These are phyloP conservation scores for Pterophyllum scalare DNA, from an alignment of 2,113 vertebrate genomes.

Conservation along the genomic window DNA sequence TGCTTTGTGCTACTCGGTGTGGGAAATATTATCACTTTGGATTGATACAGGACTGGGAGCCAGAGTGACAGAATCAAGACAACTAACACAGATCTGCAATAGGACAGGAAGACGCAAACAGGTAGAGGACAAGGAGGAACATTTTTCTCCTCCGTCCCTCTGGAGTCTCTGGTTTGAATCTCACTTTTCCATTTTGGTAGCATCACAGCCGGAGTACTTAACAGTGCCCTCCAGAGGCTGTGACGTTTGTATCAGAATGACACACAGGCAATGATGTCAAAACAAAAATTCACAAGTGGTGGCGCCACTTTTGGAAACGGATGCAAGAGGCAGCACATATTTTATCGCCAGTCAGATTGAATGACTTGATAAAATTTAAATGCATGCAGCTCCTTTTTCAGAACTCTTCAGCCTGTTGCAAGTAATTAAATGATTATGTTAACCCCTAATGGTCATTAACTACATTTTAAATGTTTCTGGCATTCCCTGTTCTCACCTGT, in stretches of 20 bases:
- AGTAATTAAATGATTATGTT: background rate
- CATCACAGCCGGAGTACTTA: conserved; percentile 44
- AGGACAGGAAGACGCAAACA: conserved; percentile 25
- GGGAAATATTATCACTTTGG: conserved; percentile 4
- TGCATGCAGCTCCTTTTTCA: background rate
- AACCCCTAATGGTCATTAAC: rapidly evolving
- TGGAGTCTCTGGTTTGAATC: conserved; percentile 28
- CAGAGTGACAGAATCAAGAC: conserved; percentile 26
- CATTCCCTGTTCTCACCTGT: background rate
- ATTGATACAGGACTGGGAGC: conserved; percentile 9
- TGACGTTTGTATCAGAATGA: conserved; percentile 45
- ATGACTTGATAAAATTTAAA: background rate
- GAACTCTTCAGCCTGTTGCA: background rate
- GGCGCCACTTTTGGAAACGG: conserved; percentile 3
- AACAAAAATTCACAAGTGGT: conserved; percentile 29
- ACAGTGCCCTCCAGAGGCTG: conserved; percentile 43
- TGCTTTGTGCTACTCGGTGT: background rate
- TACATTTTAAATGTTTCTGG: background rate
- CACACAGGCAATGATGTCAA: conserved; percentile 29
- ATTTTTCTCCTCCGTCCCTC: conserved; percentile 29
- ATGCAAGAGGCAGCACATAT: background rate
- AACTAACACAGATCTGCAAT: conserved; percentile 15
- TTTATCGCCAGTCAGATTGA: conserved; percentile 4
- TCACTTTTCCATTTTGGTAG: conserved; percentile 45
- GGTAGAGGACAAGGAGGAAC: background rate